phyloP scores from a whole-genome alignment of 2,888 invertebrate species.

The Brachyptera putata region DNA sequence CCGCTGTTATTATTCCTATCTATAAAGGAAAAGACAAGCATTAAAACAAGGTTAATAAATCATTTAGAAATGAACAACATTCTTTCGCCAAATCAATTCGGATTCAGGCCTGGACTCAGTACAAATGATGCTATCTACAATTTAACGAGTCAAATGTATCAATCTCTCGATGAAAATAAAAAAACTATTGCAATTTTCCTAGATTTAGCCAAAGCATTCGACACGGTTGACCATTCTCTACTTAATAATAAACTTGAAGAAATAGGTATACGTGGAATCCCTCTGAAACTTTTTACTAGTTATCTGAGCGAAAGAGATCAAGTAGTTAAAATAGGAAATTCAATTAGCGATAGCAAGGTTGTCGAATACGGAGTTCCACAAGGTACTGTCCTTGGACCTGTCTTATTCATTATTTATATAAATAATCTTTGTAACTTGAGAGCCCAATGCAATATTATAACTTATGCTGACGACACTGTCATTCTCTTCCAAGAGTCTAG shows the following conservation, averaged over 20 bases:
- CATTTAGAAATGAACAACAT: neutral
- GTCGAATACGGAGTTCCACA: too few relatives aligned
- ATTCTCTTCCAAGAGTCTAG: too few relatives aligned
- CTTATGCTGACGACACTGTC: slow-evolving; percentile 22
- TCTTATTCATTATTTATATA: slow-evolving; percentile 21
- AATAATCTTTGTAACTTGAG: slow-evolving; percentile 19
- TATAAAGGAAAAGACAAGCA: too few relatives aligned
- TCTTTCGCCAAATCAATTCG: neutral
- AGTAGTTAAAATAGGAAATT: neutral
- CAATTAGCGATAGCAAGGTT: neutral
- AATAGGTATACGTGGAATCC: neutral
- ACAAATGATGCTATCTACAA: neutral
- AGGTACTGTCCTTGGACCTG: too few relatives aligned
- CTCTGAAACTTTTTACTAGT: neutral
- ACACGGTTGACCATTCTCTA: neutral
- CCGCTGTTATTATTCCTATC: too few relatives aligned
- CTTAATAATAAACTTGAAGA: neutral
- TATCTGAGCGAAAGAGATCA: neutral
- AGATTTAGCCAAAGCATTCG: neutral
- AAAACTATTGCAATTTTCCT: neutral
- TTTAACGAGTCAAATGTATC: neutral
- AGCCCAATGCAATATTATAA: slow-evolving; percentile 7
- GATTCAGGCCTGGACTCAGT: neutral
- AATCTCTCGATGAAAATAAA: neutral
- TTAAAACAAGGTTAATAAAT: neutral